Evolutionary conservation across 2,113 vertebrate species (phyloP), one percentile per base, ranked within the genome.

Genomic region (Hippolais icterina): DNA sequence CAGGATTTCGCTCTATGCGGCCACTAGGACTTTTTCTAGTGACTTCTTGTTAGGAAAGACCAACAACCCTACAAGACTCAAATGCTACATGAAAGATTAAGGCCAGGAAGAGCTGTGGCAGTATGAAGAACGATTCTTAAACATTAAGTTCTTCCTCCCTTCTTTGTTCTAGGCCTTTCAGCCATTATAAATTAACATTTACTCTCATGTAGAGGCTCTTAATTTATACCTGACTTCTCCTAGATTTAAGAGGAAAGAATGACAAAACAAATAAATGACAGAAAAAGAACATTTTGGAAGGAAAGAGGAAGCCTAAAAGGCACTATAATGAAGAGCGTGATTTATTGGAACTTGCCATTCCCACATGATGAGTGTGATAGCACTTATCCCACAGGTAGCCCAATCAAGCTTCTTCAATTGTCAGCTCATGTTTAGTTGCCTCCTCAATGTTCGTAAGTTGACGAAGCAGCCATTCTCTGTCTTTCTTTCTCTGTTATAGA

Each of bases 391-490:
- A 46, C 27, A 41, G 6, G 20, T 42, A 59, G 28, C 17, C 47
- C 37, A 21, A 0, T 96, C 81, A 96, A 53, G 68, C 42, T 75
- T 94, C 92, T 93, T 99, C 98, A 69, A 98, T 96, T 41, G 95
- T 95, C 61, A 99, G 93, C 31, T 98, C 94, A 12, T 99, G 97
- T 29, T 89, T 92, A 31, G 94, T 97, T 79, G 98, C 98, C 71
- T 98, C 98, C 41, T 99, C 98, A 5, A 99, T 98, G 85, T 98
- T 97, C 77, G 88, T 35, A 97, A 99, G 98, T 54, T 98, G 97
- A 18, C 94, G 63, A 60, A 97, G 96, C 69, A 98, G 11, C 98
- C 98, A 99, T 49, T 94, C 72, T 63, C 76, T 54, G 93, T 97
- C 46, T 97, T 90, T 35, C 46, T 63, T 17, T 92, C 85, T 96